phyloP scores from a whole-genome alignment of 2,113 vertebrate species.

The Tonatia bakeri region DNA sequence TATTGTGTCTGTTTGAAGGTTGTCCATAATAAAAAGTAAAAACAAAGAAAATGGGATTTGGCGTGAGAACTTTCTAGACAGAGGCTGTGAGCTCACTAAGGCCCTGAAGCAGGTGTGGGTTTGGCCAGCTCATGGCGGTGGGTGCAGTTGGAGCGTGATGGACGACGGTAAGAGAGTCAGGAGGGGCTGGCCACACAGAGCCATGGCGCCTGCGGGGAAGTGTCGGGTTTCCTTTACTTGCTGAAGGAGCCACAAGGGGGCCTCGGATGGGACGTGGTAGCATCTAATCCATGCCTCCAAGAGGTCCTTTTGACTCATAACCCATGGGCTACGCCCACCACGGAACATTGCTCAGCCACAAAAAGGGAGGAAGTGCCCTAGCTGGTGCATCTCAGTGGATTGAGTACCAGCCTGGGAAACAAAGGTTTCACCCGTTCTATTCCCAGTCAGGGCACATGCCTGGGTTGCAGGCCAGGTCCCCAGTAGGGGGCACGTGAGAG shows the following conservation, averaged over 20 bases:
- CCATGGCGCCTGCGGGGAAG: fast-evolving
- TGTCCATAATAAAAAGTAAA: neutral
- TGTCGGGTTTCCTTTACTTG: too few species aligned
- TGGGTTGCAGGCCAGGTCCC: too few species aligned
- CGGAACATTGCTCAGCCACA: neutral
- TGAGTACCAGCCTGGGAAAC: too few species aligned
- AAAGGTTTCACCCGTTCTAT: too few species aligned
- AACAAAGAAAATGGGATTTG: neutral
- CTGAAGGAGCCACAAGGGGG: neutral
- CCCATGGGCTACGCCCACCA: neutral
- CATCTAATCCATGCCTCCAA: neutral
- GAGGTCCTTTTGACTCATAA: neutral
- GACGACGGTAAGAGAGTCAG: fast-evolving
- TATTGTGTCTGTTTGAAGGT: neutral
- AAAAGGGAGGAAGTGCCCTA: neutral
- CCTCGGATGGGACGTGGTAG: fast-evolving
- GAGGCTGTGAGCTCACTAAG: neutral
- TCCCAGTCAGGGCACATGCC: too few species aligned
- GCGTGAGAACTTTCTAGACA: neutral
- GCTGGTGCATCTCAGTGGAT: too few species aligned
- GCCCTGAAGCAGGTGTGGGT: too few species aligned
- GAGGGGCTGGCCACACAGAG: neutral
- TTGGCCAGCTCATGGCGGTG: neutral
- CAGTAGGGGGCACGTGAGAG: too few species aligned
- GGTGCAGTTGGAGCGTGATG: fast-evolving